Base-by-base conservation (phyloP, 2,797 vertebrate species). In the Platalea minor region DNA sequence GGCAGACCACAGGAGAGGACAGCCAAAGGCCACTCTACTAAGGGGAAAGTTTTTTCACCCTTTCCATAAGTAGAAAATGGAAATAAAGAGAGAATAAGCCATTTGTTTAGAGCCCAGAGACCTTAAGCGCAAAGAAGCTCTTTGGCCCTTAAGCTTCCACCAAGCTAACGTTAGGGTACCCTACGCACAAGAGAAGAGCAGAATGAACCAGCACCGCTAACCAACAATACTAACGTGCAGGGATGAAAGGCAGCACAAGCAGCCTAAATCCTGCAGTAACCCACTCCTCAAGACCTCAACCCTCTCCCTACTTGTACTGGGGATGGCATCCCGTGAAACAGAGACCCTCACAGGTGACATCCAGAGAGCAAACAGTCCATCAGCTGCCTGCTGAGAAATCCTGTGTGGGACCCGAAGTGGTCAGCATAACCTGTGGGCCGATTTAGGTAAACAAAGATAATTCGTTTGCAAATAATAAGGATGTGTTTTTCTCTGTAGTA, bases 391-490 rank as follows among this genome's bases (percentile, higher is more conserved):
- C 3, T 5, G 73, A 75, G 41, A 46, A 56, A 39, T 10, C 41
- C 67, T 0, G 10, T 4, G 31, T 1, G 37, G 24, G n/a, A 73
- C 15, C 46, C 1, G 8, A 6, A 29, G 43, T 9, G 33, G 13
- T 16, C 25, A 18, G 21, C 70, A 10, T 2, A 69, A 50, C 33
- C 57, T 2, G 18, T 8, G 37, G 1, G 10, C 41, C 50, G 17
- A 2, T 10, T 26, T 4, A 20, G 50, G 31, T 16, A 11, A 56
- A n/a, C 0, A 1, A 21, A 45, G 24, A 33, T 26, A 9, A 23
- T 15, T 17, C 5, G 18, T 41, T 26, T 11, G 21, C 48, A n/a
- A 26, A 77, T 59, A 76, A 20, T 14, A 35, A 60, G 61, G 45
- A 9, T 5, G 11, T 6, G 28, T 7, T 63, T 75, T 63, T 17